Evolutionary conservation across 2,888 invertebrate genomes (phyloP), one percentile per base, ranked within the genome.

Genomic region (Drosophila mimica): DNA sequence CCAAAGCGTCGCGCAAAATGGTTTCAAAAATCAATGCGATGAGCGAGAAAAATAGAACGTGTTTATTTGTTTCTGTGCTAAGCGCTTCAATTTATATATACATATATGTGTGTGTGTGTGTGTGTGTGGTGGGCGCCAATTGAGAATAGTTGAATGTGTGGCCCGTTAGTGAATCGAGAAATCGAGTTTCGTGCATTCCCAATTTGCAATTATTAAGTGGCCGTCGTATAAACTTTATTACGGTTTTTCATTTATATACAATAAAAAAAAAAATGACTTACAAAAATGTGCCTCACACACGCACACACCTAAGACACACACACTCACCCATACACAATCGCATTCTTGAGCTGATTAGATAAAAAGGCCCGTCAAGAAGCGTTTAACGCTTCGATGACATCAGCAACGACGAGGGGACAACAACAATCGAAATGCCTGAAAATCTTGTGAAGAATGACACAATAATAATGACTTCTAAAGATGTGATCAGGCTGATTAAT

Each of bases 11-110:
- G 86, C 78, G 80, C 75, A 75, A 85, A 91, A 91, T 88, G 90
- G 90, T 88, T 90, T 90, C 91, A 77, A 91, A 90, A 90, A 90
- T 90, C 91, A 87, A 90, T 90, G 85, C 82, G 85, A 79, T 73
- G 73, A 67, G 79, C n/a, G 54, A 33, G 28, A 36, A 80, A 91
- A 83, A 87, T 89, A 81, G 90, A 84, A 89, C 90, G 85, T 82
- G 88, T 87, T 81, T 88, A 87, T 38, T 56, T 40, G 8, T 90
- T 83, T 90, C 83, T 86, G 76, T 88, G 85, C 70, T 90, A 86
- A 86, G 90, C 88, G 81, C 86, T 75, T 89, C 85, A 89, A 88
- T 80, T 82, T 72, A 79, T 82, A 46, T 57, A 46, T 52, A 54
- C 61, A 28, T 54, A 20, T 43, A 30, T 60, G 46, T 52, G 43